Evolutionary conservation across 2,797 vertebrate species (phyloP).

Genomic region (Notolabrus celidotus): DNA sequence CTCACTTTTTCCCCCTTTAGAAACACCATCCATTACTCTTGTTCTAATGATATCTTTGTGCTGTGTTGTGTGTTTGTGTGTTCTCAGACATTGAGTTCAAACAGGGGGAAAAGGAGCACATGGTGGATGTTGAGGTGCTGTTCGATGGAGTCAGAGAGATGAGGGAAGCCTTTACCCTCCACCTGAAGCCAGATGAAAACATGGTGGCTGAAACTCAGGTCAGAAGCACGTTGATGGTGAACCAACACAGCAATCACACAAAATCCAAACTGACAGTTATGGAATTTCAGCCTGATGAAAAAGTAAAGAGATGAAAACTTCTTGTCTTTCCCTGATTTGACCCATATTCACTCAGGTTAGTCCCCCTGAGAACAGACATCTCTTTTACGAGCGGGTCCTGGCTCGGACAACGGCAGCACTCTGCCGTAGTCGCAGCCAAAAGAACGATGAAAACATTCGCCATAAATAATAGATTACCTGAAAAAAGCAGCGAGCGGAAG

Average conservation of each 20-base stretch:
- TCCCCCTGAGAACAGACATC: slow-evolving; percentile 41
- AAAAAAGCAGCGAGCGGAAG: slow-evolving; percentile 18
- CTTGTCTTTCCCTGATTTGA: slow-evolving; percentile 32
- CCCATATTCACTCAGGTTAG: slow-evolving; percentile 61
- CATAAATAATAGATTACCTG: slow-evolving; percentile 64
- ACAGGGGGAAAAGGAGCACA: slow-evolving; percentile 89
- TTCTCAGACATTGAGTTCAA: slow-evolving; percentile 92
- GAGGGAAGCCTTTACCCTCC: slow-evolving; percentile 95
- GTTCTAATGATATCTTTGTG: slow-evolving; percentile 22
- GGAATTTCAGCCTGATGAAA: slow-evolving; percentile 28
- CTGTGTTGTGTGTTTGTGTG: slow-evolving; percentile 49
- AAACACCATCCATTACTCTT: not conserved
- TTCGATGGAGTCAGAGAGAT: slow-evolving; percentile 92
- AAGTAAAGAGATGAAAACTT: slow-evolving; percentile 20
- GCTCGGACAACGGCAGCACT: slow-evolving; percentile 54
- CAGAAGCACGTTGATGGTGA: not conserved
- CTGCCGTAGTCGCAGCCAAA: slow-evolving; percentile 41
- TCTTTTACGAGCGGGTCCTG: slow-evolving; percentile 41
- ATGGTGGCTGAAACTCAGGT: slow-evolving; percentile 96
- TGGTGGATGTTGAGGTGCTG: slow-evolving; percentile 92
- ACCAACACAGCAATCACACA: not conserved
- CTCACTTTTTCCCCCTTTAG: slow-evolving; percentile 1
- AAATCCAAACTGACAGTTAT: slow-evolving; percentile 23
- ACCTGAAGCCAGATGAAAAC: slow-evolving; percentile 94
- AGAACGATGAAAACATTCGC: slow-evolving; percentile 54